Base-by-base conservation (phyloP, 2,888 invertebrate genomes). In the Apamea crenata region DNA sequence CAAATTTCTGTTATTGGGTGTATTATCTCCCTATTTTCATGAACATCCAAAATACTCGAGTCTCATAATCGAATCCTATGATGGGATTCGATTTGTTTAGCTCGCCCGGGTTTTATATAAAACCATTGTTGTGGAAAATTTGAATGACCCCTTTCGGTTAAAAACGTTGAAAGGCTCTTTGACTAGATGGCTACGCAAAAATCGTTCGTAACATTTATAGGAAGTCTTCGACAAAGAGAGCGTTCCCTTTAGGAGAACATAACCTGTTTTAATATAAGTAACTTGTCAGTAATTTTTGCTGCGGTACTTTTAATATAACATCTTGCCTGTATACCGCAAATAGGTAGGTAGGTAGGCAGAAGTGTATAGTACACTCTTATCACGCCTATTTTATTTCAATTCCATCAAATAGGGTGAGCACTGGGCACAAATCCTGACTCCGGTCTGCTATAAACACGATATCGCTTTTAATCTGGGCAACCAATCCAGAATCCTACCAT, bases 61-160 rank as follows among this genome's bases (percentile, higher is more conserved):
- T 73, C 29, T 32, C 10, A 16, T 65, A 61, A 83, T 70, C 65
- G 59, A 83, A 65, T 29, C 25, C n/a, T 16, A 25, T 71, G 36
- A 61, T 82, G 71, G 69, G 69, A 70, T 82, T 73, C 69, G 69
- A 36, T 63, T 70, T 73, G 73, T 74, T 86, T 86, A 80, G 77
- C 53, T 78, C 67, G 32, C 44, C 44, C 59, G 18, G 68, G 72
- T 79, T 79, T 74, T 70, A 70, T 69, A 69, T 50, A 74, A 78
- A 88, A 73, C 61, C 77, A 72, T 87, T 86, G 85, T 83, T 78
- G 76, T 65, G 80, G 74, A 83, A 83, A 86, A 86, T 87, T 80
- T 70, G 61, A 81, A 67, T 79, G 69, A 65, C 69, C 53, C 66
- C 25, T 47, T 74, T 74, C 7, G 71, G 53, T 72, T 82, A 53